These are phyloP conservation scores for Sussaba pulchella DNA, from an alignment of 2,888 invertebrate species.

Conservation along the genomic window DNA sequence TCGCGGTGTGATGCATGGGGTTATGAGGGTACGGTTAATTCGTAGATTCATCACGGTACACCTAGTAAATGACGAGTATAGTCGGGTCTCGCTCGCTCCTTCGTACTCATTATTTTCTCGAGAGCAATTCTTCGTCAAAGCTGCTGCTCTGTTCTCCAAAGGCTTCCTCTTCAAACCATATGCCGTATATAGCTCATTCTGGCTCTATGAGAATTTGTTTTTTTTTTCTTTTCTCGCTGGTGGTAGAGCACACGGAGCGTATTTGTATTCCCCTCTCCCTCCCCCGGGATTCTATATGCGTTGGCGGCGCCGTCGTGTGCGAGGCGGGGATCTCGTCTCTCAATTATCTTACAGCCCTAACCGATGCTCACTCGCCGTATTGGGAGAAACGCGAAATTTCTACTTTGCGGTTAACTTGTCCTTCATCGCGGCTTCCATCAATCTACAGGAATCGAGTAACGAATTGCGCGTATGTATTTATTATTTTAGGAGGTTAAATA, in stretches of 20 bases:
- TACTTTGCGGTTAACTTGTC: no score
- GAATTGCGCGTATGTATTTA: no score
- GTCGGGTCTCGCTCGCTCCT: constrained; percentile 17
- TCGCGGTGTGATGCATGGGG: constrained; percentile 67
- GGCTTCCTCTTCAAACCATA: constrained; percentile 7
- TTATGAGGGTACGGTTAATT: constrained; percentile 68
- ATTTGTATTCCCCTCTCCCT: no score
- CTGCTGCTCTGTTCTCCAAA: constrained; percentile 31
- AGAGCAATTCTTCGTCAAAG: constrained; percentile 23
- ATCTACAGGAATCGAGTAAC: no score
- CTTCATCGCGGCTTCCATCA: no score
- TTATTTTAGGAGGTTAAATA: no score
- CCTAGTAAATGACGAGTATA: constrained; percentile 40
- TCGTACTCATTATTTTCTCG: constrained; percentile 49
- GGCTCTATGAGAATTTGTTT: constrained; percentile 29
- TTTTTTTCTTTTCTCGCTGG: background rate
- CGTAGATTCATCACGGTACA: constrained; percentile 70
- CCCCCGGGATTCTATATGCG: background rate
- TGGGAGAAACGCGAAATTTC: no score
- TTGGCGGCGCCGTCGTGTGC: background rate
- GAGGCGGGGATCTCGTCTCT: constrained; percentile 3
- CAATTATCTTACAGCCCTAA: constrained; percentile 32
- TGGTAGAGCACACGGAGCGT: constrained; percentile 28
- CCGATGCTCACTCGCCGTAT: constrained; percentile 2
- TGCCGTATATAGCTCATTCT: constrained; percentile 19